phyloP scores from a whole-genome alignment of 2,113 vertebrate genomes.

The Podiceps cristatus region DNA sequence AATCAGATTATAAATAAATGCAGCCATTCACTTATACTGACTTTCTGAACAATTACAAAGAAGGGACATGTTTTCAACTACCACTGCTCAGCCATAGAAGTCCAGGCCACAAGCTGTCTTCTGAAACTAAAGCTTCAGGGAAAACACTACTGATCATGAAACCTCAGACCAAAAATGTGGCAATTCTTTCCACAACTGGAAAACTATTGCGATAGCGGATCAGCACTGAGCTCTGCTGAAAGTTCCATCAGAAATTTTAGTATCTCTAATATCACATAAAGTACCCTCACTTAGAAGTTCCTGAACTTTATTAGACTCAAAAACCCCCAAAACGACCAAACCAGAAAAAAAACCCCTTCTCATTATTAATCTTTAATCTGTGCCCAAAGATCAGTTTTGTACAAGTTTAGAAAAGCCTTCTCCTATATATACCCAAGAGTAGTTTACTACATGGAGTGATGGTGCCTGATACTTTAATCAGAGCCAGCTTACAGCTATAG shows the following conservation, averaged over 20 bases:
- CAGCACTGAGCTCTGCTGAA: not conserved
- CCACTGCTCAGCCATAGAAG: not conserved
- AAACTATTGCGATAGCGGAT: not conserved
- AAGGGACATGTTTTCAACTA: not conserved
- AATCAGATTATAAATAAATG: not conserved
- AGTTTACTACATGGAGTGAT: not conserved
- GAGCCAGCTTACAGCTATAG: not conserved
- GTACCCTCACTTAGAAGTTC: not conserved
- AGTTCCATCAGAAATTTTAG: not conserved
- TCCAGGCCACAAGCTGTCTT: not conserved
- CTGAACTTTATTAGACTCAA: not conserved
- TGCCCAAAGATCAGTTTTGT: not conserved
- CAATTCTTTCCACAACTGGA: not conserved
- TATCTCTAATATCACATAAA: not conserved
- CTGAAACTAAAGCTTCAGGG: not conserved
- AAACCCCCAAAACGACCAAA: not conserved
- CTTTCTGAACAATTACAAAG: not conserved
- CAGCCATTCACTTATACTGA: not conserved
- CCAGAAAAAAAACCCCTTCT: not conserved
- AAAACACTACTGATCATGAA: not conserved
- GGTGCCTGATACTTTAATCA: not conserved
- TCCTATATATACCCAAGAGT: not conserved
- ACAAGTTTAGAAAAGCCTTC: not conserved
- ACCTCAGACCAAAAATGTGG: not conserved
- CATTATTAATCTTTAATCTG: not conserved